These are phyloP conservation scores for Camponotus floridanus DNA, from an alignment of 1,140 invertebrate species.

Conservation along the genomic window DNA sequence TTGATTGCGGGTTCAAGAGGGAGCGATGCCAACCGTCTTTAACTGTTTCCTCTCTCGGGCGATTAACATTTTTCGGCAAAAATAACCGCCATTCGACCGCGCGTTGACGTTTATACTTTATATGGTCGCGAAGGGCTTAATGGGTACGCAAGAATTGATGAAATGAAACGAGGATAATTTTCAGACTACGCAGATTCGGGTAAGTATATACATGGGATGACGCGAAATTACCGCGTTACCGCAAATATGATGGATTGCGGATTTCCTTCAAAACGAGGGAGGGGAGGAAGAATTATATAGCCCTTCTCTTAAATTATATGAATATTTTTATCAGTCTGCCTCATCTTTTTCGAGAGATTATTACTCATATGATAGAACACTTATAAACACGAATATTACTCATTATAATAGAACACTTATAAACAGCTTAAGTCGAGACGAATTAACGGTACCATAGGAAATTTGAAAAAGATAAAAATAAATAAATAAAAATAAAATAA, in stretches of 20 bases:
- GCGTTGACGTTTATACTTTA: slow-evolving; percentile 9
- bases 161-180: slow-evolving; percentile 24
- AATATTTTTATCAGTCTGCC: not conserved
- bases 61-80: slow-evolving; percentile 24
- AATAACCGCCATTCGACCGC: not conserved
- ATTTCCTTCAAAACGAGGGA: not conserved
- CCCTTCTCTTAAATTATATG: not conserved
- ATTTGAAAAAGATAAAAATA: not conserved
- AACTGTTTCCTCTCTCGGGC: not conserved
- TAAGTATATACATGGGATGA: not conserved
- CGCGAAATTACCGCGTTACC: not conserved
- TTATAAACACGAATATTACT: not conserved
- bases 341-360: not conserved
- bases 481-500: no score
- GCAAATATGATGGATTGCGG: not conserved
- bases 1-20: slow-evolving; percentile 8
- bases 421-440: not conserved
- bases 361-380: not conserved
- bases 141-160: not conserved
- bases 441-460: not conserved
- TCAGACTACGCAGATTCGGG: not conserved
- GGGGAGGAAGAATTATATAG: not conserved
- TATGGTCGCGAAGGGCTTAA: not conserved
- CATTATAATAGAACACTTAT: not conserved
- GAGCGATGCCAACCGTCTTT: not conserved